phyloP scores from a whole-genome alignment of 2,113 vertebrate species.

The Dascyllus trimaculatus region DNA sequence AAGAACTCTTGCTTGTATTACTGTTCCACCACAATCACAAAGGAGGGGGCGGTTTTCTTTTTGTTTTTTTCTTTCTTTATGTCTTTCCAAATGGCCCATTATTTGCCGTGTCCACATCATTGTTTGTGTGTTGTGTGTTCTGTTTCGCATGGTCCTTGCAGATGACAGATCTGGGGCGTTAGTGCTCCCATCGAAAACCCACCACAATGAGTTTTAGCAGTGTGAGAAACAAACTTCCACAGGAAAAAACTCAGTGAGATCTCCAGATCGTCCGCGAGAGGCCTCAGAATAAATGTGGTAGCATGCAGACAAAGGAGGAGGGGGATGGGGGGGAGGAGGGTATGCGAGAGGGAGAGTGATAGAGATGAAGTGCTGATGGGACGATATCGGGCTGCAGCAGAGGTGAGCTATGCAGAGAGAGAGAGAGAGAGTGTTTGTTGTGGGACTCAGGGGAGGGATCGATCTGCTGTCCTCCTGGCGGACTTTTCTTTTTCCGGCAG shows the following conservation, averaged over 20 bases:
- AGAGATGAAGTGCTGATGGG: slow-evolving; percentile 76
- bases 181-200: not conserved
- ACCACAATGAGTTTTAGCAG: slow-evolving; percentile 20
- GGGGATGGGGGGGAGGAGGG: slow-evolving; percentile 48
- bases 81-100: not conserved
- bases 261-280: slow-evolving; percentile 26
- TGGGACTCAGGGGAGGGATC: slow-evolving; percentile 78
- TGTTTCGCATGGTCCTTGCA: not conserved
- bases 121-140: slow-evolving; percentile 7
- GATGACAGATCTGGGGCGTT: slow-evolving; percentile 53
- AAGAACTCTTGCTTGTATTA: slow-evolving; percentile 7
- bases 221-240: slow-evolving; percentile 31
- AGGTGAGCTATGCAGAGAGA: slow-evolving; percentile 75
- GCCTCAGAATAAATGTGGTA: slow-evolving; percentile 38
- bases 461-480: slow-evolving; percentile 77
- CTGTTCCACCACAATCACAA: not conserved
- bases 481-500: slow-evolving; percentile 76
- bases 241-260: slow-evolving; percentile 18
- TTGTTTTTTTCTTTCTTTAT: not conserved
- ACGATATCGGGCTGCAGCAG: slow-evolving; percentile 71
- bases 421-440: slow-evolving; percentile 72
- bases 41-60: not conserved
- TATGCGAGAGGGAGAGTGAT: slow-evolving; percentile 43
- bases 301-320: slow-evolving; percentile 66
- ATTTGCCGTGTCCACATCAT: slow-evolving; percentile 37